Conservation (phyloP, 2,888 invertebrate genomes). For the Masnerella sp. region DNA sequence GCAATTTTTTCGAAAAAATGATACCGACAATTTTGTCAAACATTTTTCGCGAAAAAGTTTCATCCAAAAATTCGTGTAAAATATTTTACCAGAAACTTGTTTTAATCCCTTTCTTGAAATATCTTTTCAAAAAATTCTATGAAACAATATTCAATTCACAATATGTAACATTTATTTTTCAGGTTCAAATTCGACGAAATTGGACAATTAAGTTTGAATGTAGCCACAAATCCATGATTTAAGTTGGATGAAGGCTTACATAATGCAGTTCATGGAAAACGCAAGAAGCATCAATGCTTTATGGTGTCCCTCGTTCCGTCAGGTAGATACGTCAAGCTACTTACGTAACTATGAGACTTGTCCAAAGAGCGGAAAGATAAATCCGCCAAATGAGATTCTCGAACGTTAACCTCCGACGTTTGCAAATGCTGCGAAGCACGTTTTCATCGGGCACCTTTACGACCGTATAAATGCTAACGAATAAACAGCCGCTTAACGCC, state of each 20-base stretch:
- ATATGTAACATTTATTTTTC: no score
- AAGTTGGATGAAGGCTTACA: conserved; percentile 1
- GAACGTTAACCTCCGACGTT: conserved; percentile 14
- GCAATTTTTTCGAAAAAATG: no score
- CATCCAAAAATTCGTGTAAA: no score
- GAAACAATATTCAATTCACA: no score
- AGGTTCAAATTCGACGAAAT: no score
- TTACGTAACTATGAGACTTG: conserved; percentile 17
- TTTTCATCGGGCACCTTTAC: conserved; percentile 25
- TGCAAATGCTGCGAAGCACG: conserved; percentile 10
- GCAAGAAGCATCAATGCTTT: conserved; percentile 2
- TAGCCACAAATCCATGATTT: neutral
- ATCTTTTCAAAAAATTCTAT: no score
- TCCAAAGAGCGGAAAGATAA: conserved; percentile 16
- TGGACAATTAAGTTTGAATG: no score
- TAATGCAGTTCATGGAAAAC: conserved; percentile 11
- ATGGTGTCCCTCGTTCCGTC: conserved; percentile 4
- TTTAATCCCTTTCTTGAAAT: no score
- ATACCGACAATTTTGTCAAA: no score
- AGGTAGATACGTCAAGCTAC: conserved; percentile 20
- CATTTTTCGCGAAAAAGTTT: no score
- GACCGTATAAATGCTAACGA: conserved; percentile 36
- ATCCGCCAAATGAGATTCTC: conserved; percentile 15
- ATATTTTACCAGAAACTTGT: no score
- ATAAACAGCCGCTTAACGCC: conserved; percentile 30